phyloP scores from a whole-genome alignment of 2,797 vertebrate species.

The Crenuchus spilurus region DNA sequence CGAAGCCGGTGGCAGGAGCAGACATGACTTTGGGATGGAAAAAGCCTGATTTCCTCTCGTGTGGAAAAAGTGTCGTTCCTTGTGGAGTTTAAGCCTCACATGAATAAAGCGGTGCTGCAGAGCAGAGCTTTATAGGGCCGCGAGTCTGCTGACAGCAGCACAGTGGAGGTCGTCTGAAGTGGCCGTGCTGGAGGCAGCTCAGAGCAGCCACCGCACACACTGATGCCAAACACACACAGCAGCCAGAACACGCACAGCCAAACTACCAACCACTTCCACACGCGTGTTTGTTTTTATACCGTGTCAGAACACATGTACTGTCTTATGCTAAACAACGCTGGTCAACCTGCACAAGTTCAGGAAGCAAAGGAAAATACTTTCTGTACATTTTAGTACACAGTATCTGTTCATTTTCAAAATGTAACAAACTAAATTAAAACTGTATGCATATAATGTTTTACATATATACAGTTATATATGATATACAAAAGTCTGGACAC shows the following conservation, averaged over 20 bases:
- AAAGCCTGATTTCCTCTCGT: constrained; percentile 1
- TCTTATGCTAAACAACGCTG: too few species aligned
- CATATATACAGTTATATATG: too few species aligned
- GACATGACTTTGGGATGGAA: background rate
- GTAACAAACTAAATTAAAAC: too few species aligned
- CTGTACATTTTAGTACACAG: too few species aligned
- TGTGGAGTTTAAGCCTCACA: background rate
- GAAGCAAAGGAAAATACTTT: too few species aligned
- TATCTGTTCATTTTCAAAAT: too few species aligned
- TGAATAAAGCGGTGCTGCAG: constrained; percentile 19
- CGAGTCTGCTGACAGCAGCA: constrained; percentile 21
- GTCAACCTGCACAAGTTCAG: too few species aligned
- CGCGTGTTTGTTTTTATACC: background rate
- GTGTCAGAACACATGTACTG: background rate
- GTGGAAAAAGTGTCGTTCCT: background rate
- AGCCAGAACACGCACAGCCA: background rate
- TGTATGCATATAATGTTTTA: too few species aligned
- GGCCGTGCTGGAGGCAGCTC: constrained; percentile 12
- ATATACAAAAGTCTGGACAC: too few species aligned
- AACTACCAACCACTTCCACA: background rate
- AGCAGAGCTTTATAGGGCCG: constrained; percentile 23
- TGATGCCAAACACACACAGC: background rate
- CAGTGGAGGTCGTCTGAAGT: constrained; percentile 2
- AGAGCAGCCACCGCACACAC: background rate
- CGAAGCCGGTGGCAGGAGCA: background rate